Evolutionary conservation across 2,888 invertebrate genomes (phyloP).

Genomic region (Archaeoteleia sp.): DNA sequence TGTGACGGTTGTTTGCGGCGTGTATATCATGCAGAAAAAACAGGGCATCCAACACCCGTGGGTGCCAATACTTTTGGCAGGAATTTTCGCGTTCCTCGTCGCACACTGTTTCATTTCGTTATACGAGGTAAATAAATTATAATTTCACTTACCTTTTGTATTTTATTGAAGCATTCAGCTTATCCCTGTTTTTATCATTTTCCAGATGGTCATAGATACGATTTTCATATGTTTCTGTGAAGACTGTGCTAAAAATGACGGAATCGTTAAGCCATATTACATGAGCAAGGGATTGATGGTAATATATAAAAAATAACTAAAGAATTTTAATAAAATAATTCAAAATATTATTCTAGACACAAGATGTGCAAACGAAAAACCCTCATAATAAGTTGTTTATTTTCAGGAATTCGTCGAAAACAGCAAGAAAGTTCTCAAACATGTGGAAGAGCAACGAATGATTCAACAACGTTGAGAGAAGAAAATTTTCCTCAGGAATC

Average conservation of each 20-base stretch:
- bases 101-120: slow-evolving; percentile 84
- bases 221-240: slow-evolving; percentile 83
- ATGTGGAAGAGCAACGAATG: slow-evolving; percentile 53
- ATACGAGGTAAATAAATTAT: slow-evolving; percentile 80
- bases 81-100: slow-evolving; percentile 81
- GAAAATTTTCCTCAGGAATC: slow-evolving; percentile 24
- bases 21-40: slow-evolving; percentile 78
- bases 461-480: slow-evolving; percentile 1
- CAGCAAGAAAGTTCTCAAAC: slow-evolving; percentile 76
- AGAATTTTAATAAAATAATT: not conserved
- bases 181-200: slow-evolving; percentile 39
- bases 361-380: too few relatives aligned
- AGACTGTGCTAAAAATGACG: slow-evolving; percentile 81
- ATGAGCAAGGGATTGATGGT: slow-evolving; percentile 81
- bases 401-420: slow-evolving; percentile 79
- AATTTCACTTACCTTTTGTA: not conserved
- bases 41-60: slow-evolving; percentile 78
- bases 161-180: not conserved
- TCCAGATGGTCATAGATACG: slow-evolving; percentile 82
- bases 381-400: slow-evolving; percentile 9
- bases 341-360: too few relatives aligned
- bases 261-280: slow-evolving; percentile 78
- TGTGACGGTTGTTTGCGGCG: slow-evolving; percentile 79
- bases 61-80: slow-evolving; percentile 80
- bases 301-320: slow-evolving; percentile 57